These are phyloP conservation scores for Peromyscus attwateri DNA, from an alignment of 2,797 vertebrate species.

Conservation along the genomic window DNA sequence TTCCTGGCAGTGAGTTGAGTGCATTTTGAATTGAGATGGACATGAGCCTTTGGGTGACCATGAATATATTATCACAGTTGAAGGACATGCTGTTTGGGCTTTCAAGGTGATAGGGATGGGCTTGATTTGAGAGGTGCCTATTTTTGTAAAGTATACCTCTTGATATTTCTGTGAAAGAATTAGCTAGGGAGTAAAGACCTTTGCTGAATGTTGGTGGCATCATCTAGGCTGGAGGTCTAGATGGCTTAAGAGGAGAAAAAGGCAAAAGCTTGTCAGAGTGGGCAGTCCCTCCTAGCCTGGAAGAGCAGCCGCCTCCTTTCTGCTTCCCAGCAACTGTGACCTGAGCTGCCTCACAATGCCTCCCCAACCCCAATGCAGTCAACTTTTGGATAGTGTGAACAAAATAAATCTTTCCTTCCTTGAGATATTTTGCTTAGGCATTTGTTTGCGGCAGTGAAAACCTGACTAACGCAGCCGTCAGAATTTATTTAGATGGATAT, in stretches of 20 bases:
- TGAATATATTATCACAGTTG: not conserved
- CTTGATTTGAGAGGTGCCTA: not conserved
- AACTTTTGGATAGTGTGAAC: not conserved
- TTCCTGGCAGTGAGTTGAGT: not conserved
- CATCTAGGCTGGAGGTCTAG: not conserved
- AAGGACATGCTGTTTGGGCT: not conserved
- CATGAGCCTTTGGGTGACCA: not conserved
- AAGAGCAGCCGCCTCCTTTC: not conserved
- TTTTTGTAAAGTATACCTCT: not conserved
- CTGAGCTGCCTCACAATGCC: not conserved
- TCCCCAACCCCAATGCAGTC: not conserved
- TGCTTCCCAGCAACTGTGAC: not conserved
- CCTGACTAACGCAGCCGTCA: not conserved
- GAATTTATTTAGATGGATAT: conserved; percentile 4
- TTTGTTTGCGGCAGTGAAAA: not conserved
- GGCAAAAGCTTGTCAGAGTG: not conserved
- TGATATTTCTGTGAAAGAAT: not conserved
- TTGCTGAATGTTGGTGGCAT: not conserved
- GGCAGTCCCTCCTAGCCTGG: not conserved
- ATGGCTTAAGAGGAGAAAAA: not conserved
- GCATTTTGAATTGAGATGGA: not conserved
- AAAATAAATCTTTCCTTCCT: not conserved
- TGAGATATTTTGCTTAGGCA: not conserved
- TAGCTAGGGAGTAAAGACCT: not conserved
- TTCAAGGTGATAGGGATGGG: not conserved